phyloP scores from a whole-genome alignment of 1,140 invertebrate genomes.

The Vollenhovia emeryi region DNA sequence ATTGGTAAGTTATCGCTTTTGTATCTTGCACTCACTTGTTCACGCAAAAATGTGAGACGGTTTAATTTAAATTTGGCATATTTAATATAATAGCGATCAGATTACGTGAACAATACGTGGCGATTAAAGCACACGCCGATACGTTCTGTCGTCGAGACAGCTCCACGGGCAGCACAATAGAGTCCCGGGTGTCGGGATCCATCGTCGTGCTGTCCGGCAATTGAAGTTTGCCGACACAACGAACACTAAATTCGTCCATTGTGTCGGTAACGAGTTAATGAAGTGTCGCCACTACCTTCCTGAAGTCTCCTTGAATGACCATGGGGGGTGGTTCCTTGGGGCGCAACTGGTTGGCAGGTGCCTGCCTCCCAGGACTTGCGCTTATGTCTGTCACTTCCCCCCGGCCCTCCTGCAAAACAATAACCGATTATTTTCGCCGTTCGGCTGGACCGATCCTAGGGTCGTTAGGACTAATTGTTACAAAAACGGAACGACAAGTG shows the following conservation, averaged over 20 bases:
- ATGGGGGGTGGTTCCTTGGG: conserved; percentile 92
- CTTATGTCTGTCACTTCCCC: conserved; percentile 95
- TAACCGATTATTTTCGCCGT: conserved; percentile 21
- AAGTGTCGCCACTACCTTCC: conserved; percentile 89
- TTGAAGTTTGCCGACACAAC: conserved; percentile 46
- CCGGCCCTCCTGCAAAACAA: conserved; percentile 90
- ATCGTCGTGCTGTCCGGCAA: conserved; percentile 25
- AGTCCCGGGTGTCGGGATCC: conserved; percentile 23
- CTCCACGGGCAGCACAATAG: conserved; percentile 22
- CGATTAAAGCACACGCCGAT: not conserved
- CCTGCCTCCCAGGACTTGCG: conserved; percentile 94
- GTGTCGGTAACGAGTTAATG: conserved; percentile 47
- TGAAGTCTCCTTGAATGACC: conserved; percentile 96
- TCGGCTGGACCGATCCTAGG: too few relatives aligned
- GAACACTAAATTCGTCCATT: conserved; percentile 50
- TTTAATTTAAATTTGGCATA: not conserved
- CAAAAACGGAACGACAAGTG: not conserved
- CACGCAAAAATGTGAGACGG: not conserved
- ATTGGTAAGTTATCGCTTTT: not conserved
- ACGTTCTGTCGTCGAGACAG: conserved; percentile 35
- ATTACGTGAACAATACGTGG: conserved; percentile 16
- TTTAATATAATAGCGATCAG: conserved; percentile 8
- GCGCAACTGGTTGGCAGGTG: conserved; percentile 89
- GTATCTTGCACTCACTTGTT: not conserved
- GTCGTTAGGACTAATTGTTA: not conserved